A percentile compares a stretch with the other conserved stretches of the same genome.
These are phyloP conservation scores for Ashinkailepas kermadecensis DNA, from an alignment of 2,888 invertebrate species.

Conservation along the genomic window DNA sequence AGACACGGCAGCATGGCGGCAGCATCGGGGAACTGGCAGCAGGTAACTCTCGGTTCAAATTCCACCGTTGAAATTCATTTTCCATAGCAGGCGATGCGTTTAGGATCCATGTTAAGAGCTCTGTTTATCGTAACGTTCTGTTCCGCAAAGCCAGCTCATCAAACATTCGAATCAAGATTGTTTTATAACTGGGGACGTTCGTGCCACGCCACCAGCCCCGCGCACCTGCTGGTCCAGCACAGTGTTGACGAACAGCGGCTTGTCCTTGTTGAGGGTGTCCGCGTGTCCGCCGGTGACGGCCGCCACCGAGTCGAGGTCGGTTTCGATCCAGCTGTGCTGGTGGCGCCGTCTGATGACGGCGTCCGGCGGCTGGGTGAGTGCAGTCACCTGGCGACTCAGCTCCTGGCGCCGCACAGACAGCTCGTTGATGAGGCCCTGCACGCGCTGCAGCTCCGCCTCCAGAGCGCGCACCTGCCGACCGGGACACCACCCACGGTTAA, in stretches of 20 bases:
- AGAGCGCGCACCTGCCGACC: slow-evolving; percentile 47
- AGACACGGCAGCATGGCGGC: too few relatives aligned
- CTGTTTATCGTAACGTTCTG: too few relatives aligned
- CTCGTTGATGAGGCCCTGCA: slow-evolving; percentile 76
- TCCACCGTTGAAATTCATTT: too few relatives aligned
- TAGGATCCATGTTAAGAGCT: too few relatives aligned
- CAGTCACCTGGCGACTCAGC: slow-evolving; percentile 66
- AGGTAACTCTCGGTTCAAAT: too few relatives aligned
- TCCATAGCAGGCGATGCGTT: too few relatives aligned
- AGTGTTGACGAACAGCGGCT: slow-evolving; percentile 36
- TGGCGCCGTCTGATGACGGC: slow-evolving; percentile 48
- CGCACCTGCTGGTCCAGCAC: slow-evolving; percentile 11
- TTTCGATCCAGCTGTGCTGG: slow-evolving; percentile 74
- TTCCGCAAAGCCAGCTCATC: too few relatives aligned
- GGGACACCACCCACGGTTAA: slow-evolving; percentile 50
- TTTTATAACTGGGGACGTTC: too few relatives aligned
- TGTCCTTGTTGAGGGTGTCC: slow-evolving; percentile 27
- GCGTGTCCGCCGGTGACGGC: slow-evolving; percentile 62
- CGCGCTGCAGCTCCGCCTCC: slow-evolving; percentile 63
- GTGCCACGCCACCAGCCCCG: slow-evolving; percentile 51
- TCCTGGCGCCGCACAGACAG: slow-evolving; percentile 77
- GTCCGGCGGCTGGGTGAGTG: slow-evolving; percentile 37
- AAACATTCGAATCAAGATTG: too few relatives aligned
- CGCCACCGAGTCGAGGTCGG: slow-evolving; percentile 75
- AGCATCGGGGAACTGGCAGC: too few relatives aligned